Percentiles rank a stretch among this genome's conserved stretches.
Evolutionary conservation across 2,113 vertebrate genomes (phyloP).

Genomic region (Ceyx cyanopectus): DNA sequence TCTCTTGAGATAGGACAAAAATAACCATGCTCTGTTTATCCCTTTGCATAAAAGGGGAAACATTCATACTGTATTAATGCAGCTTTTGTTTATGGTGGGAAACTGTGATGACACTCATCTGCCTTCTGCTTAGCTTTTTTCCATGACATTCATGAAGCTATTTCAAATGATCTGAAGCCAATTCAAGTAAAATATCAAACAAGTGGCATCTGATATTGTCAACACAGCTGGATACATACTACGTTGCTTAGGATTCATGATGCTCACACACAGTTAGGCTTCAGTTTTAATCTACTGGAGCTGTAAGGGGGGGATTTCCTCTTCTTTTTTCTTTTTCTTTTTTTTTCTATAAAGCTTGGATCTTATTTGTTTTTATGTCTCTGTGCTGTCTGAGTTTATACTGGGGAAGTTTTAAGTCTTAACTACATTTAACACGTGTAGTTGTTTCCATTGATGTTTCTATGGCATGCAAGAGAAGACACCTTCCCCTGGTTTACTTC

Average conservation of each 20-base stretch:
- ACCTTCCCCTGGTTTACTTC: not conserved
- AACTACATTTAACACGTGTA: not conserved
- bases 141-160: conserved; percentile 41
- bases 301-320: not conserved
- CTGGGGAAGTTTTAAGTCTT: not conserved
- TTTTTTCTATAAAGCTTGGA: not conserved
- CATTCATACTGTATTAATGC: conserved; percentile 44
- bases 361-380: not conserved
- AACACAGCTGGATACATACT: conserved; percentile 49
- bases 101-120: conserved; percentile 37
- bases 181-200: conserved; percentile 23
- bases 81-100: conserved; percentile 59
- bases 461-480: not conserved
- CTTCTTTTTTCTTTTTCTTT: not conserved
- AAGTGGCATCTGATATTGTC: conserved; percentile 30
- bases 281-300: not conserved
- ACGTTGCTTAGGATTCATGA: not conserved
- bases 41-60: not conserved
- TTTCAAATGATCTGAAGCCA: conserved; percentile 32
- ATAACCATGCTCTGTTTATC: conserved; percentile 45
- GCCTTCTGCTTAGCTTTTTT: conserved; percentile 54
- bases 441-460: not conserved
- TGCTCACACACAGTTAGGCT: not conserved
- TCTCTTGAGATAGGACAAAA: not conserved
- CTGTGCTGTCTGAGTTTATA: not conserved